Percentiles rank a stretch among this genome's conserved stretches.
Evolutionary conservation across 2,113 vertebrate genomes (phyloP).

Genomic region (Acanthochromis polyacanthus): DNA sequence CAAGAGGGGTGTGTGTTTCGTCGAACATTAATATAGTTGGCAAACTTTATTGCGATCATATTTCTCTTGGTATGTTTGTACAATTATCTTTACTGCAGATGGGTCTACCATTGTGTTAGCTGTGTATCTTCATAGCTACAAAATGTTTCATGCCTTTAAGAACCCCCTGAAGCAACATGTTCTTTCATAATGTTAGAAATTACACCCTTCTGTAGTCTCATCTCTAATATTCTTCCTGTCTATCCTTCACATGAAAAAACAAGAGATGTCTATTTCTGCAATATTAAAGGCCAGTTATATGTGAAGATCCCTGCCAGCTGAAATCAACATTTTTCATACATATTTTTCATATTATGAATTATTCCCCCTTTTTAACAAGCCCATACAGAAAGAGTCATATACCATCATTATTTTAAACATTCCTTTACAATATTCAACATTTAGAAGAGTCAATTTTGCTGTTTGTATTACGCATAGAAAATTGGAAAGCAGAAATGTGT

Average conservation of each 20-base stretch:
- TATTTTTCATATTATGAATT: neutral
- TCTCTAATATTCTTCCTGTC: constrained; percentile 26
- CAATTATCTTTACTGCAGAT: constrained; percentile 44
- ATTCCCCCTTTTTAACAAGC: constrained; percentile 4
- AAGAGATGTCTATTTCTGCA: neutral
- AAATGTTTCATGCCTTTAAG: constrained; percentile 48
- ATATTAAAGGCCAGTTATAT: neutral
- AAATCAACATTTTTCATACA: neutral
- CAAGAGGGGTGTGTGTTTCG: constrained; percentile 13
- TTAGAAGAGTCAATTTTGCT: too few relatives aligned
- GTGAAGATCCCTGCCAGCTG: neutral
- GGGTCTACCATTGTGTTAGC: constrained; percentile 26
- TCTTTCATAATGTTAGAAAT: constrained; percentile 39
- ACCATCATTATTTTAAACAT: neutral
- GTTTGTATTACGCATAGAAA: too few relatives aligned
- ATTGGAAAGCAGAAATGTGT: too few relatives aligned
- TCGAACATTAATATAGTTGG: constrained; percentile 27
- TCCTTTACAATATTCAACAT: neutral
- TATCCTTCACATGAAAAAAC: constrained; percentile 14
- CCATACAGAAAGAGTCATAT: neutral
- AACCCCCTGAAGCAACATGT: constrained; percentile 56
- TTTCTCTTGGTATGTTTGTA: constrained; percentile 45
- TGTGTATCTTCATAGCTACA: constrained; percentile 34
- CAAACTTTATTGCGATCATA: constrained; percentile 50
- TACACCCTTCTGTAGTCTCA: constrained; percentile 21